Base-by-base conservation (phyloP, 2,888 invertebrate species). In the Hypena proboscidalis region DNA sequence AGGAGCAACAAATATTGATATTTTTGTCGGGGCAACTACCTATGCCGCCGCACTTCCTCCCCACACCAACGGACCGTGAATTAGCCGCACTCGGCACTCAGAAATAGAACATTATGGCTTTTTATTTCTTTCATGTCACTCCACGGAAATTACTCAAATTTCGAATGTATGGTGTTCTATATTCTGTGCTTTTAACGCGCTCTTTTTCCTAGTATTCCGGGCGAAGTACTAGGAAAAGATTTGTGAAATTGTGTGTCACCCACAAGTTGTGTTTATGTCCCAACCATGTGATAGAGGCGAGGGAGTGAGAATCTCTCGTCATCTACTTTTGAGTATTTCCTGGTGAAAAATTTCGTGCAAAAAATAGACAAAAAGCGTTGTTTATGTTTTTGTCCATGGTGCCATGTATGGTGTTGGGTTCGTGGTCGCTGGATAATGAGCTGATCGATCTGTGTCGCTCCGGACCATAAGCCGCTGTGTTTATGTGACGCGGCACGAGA, bases 1-100 rank as follows among this genome's bases (percentile, higher is more conserved):
- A 27, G 55, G 48, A 47, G 53, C 45, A 54, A 66, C 58, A 58
- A 68, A 72, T 69, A 70, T 74, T 67, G 64, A 67, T 75, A 73
- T 74, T 71, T 72, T 60, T 46, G 69, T 75, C 65, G 41, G 56
- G 49, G 51, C 59, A 53, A 36, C 36, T 52, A 54, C 50, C 39
- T 48, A 53, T 27, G 34, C 42, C 31, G 44, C 44, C 46, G 62
- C 62, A 64, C 71, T 74, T 74, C 73, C 71, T 71, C 58, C 46
- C 54, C 47, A 40, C 9, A 29, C 45, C 53, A 45, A 47, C 65
- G 59, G 54, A 49, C 67, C 65, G 68, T 67, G 70, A 57, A 54
- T 55, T 61, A 60, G 64, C 51, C 57, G 58, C 57, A 58, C 43
- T 43, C 48, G 31, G 29, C 25, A 42, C 47, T 52, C 57, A 47